Evolutionary conservation across 2,888 invertebrate species (phyloP).

Genomic region (Osmoderma eremita): DNA sequence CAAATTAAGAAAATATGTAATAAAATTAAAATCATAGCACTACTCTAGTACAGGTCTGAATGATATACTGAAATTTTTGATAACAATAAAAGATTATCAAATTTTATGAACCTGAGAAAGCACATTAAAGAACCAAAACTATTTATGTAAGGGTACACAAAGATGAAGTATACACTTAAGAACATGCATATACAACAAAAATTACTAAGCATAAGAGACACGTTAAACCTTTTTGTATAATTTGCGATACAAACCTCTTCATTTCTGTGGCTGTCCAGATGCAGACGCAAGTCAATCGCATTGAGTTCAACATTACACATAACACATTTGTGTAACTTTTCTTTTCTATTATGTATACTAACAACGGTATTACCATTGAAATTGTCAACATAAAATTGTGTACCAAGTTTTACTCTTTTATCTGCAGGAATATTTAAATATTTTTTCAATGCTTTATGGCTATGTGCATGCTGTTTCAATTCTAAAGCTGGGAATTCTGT

Average conservation of each 20-base stretch:
- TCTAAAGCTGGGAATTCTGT: conserved; percentile 52
- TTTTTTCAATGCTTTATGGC: conserved; percentile 54
- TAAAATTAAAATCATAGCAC: not conserved
- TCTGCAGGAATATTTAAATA: conserved; percentile 51
- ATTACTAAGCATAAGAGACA: not conserved
- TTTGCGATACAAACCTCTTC: conserved; percentile 42
- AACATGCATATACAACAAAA: no score
- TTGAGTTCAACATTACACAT: conserved; percentile 51
- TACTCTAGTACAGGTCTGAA: not conserved
- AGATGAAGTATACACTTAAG: no score
- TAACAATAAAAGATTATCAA: no score
- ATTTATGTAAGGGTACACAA: no score
- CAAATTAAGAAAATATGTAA: not conserved
- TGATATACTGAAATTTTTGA: no score
- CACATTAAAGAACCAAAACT: no score
- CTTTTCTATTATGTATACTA: conserved; percentile 48
- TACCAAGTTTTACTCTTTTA: conserved; percentile 47
- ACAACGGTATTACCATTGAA: conserved; percentile 24
- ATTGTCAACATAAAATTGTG: conserved; percentile 44
- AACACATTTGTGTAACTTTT: conserved; percentile 53
- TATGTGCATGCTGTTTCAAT: conserved; percentile 52
- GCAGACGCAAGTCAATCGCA: conserved; percentile 50
- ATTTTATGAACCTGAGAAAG: no score
- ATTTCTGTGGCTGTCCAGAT: conserved; percentile 52
- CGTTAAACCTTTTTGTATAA: not conserved